Percentiles rank a stretch among this genome's conserved stretches.
Evolutionary conservation across 2,888 invertebrate genomes (phyloP).

Genomic region (Drosophila paramelanica): DNA sequence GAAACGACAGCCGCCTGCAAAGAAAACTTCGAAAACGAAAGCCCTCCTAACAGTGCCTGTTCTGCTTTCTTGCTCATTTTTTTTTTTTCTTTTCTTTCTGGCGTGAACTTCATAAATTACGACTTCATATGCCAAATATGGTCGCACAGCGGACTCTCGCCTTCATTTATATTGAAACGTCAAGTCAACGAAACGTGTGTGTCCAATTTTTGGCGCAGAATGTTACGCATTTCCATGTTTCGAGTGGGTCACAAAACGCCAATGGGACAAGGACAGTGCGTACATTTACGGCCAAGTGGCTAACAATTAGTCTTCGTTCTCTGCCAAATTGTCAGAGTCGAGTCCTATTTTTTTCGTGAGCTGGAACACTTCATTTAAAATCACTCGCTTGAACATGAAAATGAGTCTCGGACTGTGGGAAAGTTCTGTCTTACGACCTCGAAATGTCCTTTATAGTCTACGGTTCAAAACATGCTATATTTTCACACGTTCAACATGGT

Average conservation of each 20-base stretch:
- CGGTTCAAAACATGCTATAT: background rate
- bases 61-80: conserved; percentile 3
- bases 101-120: conserved; percentile 74
- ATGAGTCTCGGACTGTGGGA: background rate
- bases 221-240: conserved; percentile 21
- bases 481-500: background rate
- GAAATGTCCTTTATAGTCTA: no score
- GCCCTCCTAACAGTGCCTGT: conserved; percentile 33
- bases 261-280: background rate
- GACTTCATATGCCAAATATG: conserved; percentile 74
- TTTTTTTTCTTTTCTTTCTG: conserved; percentile 17
- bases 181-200: conserved; percentile 66
- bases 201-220: conserved; percentile 8
- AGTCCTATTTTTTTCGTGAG: no score
- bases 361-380: background rate
- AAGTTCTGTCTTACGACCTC: no score
- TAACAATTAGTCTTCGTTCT: conserved; percentile 48
- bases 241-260: background rate
- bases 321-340: conserved; percentile 32
- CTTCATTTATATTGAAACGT: conserved; percentile 73
- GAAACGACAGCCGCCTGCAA: conserved; percentile 38
- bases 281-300: conserved; percentile 23
- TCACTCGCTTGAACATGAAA: background rate
- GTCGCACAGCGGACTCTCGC: conserved; percentile 42
- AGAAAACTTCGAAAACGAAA: conserved; percentile 37